Base-by-base conservation (phyloP, 2,113 vertebrate genomes). In the Alces alces region DNA sequence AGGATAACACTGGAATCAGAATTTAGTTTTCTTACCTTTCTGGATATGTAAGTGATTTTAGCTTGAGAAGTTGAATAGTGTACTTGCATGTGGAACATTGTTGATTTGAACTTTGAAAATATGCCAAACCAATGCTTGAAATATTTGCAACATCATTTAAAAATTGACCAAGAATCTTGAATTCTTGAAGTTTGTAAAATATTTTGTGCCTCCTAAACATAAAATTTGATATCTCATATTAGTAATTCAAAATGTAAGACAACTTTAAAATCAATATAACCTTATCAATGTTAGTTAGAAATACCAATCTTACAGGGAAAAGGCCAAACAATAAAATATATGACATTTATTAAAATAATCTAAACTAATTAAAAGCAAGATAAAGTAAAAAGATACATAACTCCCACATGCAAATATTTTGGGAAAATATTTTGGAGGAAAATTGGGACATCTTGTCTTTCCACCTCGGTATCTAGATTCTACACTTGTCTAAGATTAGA, bases 31-130 rank as follows among this genome's bases (percentile, higher is more conserved):
- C 95, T 95, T 98, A 98, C 98, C 98, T 98, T 95, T 98, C 94
- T 95, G 97, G 97, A 28, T 97, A 64, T 17, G 98, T 98, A 86
- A 98, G 92, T 80, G 98, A 98, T 91, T 93, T 97, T 94, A 98
- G 91, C 93, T 86, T 52, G 39, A 98, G 64, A 64, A 95, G 84
- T 0, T 76, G 76, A 17, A 98, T 94, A 60, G 7, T 84, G 27
- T 98, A 91, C 50, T 89, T 25, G 30, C 82, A 95, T 1, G 50
- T 45, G 27, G 82, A 3, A 84, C 94, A 96, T 0, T 39, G 82
- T 1, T 17, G 27, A 54, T 89, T 30, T 79, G 92, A 90, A 9
- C 7, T 80, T 50, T 84, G 96, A 58, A 73, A 86, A 84, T 98
- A 98, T 4, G 57, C 82, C 96, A 98, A 66, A 86, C 14, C 58